Evolutionary conservation across 2,797 vertebrate genomes (phyloP), one percentile per base, ranked within the genome.

Genomic region (Karalla daura): DNA sequence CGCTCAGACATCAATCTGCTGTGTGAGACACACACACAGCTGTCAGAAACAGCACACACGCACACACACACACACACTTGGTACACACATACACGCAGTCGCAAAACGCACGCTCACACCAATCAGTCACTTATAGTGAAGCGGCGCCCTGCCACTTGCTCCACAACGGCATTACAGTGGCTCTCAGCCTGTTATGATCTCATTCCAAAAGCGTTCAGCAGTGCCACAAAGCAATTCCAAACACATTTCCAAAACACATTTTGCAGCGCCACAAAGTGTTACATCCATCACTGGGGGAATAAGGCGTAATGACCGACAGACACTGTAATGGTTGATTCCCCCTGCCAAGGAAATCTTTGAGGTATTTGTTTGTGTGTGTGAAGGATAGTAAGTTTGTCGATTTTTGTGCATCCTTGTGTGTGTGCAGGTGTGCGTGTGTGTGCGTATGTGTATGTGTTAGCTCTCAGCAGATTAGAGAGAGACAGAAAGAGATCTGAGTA

Each of bases 181-280:
- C 88, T 87, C 88, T 83, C 79, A 84, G 82, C 83, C 86, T 88
- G 86, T 91, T 89, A 89, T 89, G 84, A 90, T 87, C 86, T 89
- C 87, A 88, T 91, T 91, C 86, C 80, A 83, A 75, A 83, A 79
- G 81, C 87, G 83, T 90, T 89, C 86, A 85, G 82, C 87, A 63
- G 67, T 70, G 86, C 83, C 84, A 89, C 87, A 81, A 87, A 89
- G 89, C 90, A 92, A 91, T 92, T 88, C 86, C 88, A 89, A 87
- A 89, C 89, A 89, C 88, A 91, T 90, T 91, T 90, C 87, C 87
- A 83, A 89, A 87, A 86, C 82, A 86, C 85, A 90, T 92, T 88
- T 82, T 80, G 81, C 87, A 32, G 78, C 70, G 69, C 82, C 86
- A 86, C 86, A 89, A 90, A 89, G 86, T 85, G 86, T 89, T 89